phyloP scores from a whole-genome alignment of 2,797 vertebrate genomes.

The Tokudaia tokunoshimensis region DNA sequence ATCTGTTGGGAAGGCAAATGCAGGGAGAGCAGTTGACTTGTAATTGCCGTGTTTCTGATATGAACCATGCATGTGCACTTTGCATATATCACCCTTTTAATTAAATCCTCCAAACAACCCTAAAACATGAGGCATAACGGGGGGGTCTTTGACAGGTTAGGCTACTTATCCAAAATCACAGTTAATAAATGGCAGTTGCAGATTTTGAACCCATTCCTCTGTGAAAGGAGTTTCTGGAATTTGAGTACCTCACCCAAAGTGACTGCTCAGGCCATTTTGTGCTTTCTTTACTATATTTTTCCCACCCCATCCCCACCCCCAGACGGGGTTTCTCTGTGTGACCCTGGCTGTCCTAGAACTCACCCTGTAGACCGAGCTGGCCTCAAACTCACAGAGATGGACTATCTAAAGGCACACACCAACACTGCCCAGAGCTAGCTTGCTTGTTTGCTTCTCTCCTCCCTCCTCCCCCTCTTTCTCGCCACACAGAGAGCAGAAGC shows the following conservation, averaged over 20 bases:
- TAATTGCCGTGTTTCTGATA: background rate
- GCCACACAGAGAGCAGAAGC: background rate
- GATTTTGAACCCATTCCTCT: slow-evolving; percentile 47
- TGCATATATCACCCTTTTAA: background rate
- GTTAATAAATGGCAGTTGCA: background rate
- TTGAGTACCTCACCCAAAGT: background rate
- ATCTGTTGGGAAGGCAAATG: slow-evolving; percentile 86
- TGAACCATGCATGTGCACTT: background rate
- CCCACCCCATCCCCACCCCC: background rate
- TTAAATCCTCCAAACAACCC: background rate
- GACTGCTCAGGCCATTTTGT: background rate
- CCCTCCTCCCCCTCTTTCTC: background rate
- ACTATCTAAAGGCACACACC: background rate
- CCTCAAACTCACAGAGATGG: background rate
- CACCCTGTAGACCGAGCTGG: background rate
- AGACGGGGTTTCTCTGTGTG: background rate
- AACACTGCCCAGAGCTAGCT: background rate
- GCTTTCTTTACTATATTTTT: background rate
- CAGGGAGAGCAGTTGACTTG: background rate
- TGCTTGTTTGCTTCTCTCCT: too few relatives aligned
- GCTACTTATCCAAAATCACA: background rate
- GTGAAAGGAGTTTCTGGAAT: slow-evolving; percentile 9
- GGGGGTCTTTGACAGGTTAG: background rate
- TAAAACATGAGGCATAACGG: background rate
- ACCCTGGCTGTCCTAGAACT: background rate